Percentiles rank a stretch among this genome's conserved stretches.
Conservation (phyloP, 1,140 invertebrate species). For the Kradibia gibbosae region DNA sequence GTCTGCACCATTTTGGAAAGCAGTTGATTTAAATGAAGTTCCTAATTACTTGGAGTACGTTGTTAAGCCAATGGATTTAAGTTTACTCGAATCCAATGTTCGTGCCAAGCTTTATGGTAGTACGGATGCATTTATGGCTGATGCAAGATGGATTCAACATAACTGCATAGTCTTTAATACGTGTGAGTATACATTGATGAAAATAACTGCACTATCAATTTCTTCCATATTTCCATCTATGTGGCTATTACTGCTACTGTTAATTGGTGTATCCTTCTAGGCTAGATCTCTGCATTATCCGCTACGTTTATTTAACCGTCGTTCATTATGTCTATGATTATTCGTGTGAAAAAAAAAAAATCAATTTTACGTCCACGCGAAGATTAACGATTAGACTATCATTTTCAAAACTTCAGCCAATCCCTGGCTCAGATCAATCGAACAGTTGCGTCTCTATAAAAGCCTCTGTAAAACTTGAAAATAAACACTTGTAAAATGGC, state of each 20-base stretch:
- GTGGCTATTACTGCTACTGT: not conserved
- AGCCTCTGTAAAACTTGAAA: too few species aligned
- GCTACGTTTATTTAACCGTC: not conserved
- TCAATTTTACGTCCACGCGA: too few species aligned
- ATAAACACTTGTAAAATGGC: too few species aligned
- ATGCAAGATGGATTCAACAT: slow-evolving; percentile 94
- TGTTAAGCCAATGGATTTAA: slow-evolving; percentile 88
- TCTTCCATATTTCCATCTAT: not conserved
- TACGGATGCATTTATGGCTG: slow-evolving; percentile 89
- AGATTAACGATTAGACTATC: too few species aligned
- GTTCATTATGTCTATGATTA: not conserved
- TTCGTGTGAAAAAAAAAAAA: not conserved
- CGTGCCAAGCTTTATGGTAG: slow-evolving; percentile 86
- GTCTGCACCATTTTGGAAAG: slow-evolving; percentile 82
- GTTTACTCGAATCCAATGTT: slow-evolving; percentile 84
- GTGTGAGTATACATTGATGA: slow-evolving; percentile 75
- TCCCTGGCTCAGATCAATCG: too few species aligned
- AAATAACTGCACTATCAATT: too few species aligned
- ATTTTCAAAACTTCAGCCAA: too few species aligned
- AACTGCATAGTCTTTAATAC: slow-evolving; percentile 93
- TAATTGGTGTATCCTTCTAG: not conserved
- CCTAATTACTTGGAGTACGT: slow-evolving; percentile 86
- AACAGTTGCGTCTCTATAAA: too few species aligned
- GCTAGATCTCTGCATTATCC: not conserved
- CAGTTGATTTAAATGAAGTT: slow-evolving; percentile 80